Conservation (phyloP, 2,113 vertebrate species). For the Piaya cayana region DNA sequence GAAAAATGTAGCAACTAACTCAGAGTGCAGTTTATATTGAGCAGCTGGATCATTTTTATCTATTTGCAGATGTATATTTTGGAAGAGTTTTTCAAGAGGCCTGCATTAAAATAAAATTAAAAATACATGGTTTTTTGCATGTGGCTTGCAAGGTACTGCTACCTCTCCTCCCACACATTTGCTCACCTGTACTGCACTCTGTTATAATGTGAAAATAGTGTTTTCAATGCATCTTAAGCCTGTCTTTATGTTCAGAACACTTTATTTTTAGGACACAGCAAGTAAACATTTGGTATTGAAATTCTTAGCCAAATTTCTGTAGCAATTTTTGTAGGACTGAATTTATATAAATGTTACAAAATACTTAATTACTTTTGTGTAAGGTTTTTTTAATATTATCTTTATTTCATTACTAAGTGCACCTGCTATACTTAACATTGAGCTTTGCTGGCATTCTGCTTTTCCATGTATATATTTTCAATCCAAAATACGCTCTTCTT, state of each 20-base stretch:
- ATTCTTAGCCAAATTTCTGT: neutral
- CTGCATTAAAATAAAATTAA: neutral
- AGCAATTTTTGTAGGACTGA: neutral
- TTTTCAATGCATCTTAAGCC: neutral
- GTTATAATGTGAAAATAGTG: neutral
- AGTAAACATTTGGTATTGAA: neutral
- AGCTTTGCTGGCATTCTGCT: neutral
- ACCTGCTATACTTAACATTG: neutral
- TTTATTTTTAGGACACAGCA: constrained; percentile 15
- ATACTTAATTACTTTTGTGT: too few relatives aligned
- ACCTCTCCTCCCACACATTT: neutral
- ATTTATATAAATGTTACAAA: neutral
- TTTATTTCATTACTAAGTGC: neutral
- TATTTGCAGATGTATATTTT: neutral
- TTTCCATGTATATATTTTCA: neutral
- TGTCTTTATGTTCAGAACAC: constrained; percentile 46
- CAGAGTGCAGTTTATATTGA: neutral
- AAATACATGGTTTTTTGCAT: neutral
- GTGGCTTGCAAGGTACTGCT: neutral
- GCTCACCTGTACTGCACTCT: neutral
- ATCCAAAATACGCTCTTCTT: neutral
- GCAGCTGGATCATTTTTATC: neutral
- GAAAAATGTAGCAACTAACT: neutral
- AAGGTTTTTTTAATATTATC: too few relatives aligned
- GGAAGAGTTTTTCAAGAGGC: neutral